These are phyloP conservation scores for Sebastes itinus DNA, from an alignment of 2,797 vertebrate species.

Conservation along the genomic window DNA sequence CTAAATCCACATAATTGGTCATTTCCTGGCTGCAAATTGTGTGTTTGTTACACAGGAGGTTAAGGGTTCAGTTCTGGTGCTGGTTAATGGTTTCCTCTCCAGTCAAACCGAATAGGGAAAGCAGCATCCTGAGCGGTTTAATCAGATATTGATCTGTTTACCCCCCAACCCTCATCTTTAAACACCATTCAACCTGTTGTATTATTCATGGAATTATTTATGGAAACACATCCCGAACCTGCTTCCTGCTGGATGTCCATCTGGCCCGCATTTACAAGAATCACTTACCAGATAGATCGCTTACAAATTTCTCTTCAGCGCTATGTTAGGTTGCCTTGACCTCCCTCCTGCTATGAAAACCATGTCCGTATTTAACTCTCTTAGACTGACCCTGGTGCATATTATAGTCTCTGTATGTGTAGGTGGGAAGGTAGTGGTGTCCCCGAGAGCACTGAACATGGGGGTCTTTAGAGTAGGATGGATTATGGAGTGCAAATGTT, in stretches of 20 bases:
- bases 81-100: background rate
- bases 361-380: constrained; percentile 43
- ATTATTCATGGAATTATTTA: constrained; percentile 67
- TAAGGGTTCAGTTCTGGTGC: background rate
- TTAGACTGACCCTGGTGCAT: constrained; percentile 36
- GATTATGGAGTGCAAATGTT: constrained; percentile 35
- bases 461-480: constrained; percentile 39
- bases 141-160: constrained; percentile 74
- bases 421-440: constrained; percentile 38
- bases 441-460: constrained; percentile 17
- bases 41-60: constrained; percentile 2
- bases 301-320: constrained; percentile 2
- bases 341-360: constrained; percentile 58
- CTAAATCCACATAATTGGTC: background rate
- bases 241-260: constrained; percentile 7
- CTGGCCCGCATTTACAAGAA: background rate
- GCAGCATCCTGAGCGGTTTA: constrained; percentile 35
- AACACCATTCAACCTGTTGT: constrained; percentile 39
- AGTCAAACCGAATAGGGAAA: constrained; percentile 8
- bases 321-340: constrained; percentile 34
- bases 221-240: constrained; percentile 10
- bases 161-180: constrained; percentile 36
- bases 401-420: constrained; percentile 36
- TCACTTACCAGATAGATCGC: background rate
- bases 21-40: constrained; percentile 9